Evolutionary conservation across 2,797 vertebrate species (phyloP).

Genomic region (Aselliscus stoliczkanus): DNA sequence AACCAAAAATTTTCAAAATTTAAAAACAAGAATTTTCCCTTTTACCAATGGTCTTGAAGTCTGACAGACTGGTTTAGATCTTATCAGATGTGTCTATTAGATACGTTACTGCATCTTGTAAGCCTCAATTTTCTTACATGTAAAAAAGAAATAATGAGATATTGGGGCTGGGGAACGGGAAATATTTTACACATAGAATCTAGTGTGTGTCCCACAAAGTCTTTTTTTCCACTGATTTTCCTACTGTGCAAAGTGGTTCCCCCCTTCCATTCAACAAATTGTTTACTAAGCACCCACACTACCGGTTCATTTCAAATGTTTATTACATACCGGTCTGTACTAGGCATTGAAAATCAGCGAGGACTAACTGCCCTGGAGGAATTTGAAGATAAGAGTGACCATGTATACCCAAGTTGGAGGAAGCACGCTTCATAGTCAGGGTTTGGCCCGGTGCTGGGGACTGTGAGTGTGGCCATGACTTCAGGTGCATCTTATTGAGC

Average conservation of each 20-base stretch:
- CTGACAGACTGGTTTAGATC: background rate
- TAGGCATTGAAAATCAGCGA: background rate
- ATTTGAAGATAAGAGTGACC: background rate
- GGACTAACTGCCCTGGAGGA: background rate
- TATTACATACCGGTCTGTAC: background rate
- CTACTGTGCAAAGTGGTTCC: background rate
- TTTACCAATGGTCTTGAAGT: background rate
- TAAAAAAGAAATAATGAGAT: slow-evolving; percentile 2
- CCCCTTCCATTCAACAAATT: background rate
- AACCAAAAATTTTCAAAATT: background rate
- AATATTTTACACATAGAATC: background rate
- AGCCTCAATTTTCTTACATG: background rate
- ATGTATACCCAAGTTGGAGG: background rate
- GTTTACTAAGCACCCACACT: background rate
- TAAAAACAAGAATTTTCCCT: slow-evolving; percentile 1
- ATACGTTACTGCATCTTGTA: slow-evolving; percentile 9
- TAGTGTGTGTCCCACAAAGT: background rate
- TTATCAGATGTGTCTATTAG: background rate
- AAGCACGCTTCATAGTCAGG: background rate
- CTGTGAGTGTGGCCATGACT: background rate
- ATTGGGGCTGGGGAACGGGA: background rate
- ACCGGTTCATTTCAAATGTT: background rate
- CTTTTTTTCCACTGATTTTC: slow-evolving; percentile 6
- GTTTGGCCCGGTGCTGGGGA: background rate
- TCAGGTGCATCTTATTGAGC: background rate